A percentile compares a stretch with the other conserved stretches of the same genome.
Conservation (phyloP, 2,888 invertebrate genomes). For the Iphiclides podalirius region DNA sequence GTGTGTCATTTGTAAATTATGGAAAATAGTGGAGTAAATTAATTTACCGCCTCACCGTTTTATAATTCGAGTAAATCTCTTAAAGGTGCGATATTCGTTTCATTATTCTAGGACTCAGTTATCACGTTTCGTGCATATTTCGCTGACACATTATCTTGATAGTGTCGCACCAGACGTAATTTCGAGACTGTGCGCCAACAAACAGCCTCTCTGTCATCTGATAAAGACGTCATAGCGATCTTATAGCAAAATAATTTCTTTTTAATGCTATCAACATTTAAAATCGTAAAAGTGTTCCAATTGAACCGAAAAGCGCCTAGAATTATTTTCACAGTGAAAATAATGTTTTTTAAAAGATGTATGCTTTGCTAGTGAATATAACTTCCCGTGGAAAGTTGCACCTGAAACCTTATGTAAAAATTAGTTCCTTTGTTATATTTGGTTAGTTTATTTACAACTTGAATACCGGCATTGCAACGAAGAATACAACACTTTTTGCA, state of each 20-base stretch:
- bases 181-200: slow-evolving; percentile 49
- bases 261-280: slow-evolving; percentile 14
- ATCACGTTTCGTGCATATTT: slow-evolving; percentile 57
- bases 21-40: no score
- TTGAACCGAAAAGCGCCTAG: background rate
- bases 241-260: slow-evolving; percentile 17
- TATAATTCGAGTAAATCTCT: background rate
- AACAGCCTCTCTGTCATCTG: slow-evolving; percentile 34
- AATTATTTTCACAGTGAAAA: background rate
- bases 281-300: background rate
- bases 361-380: no score
- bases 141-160: slow-evolving; percentile 60
- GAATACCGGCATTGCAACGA: no score
- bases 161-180: slow-evolving; percentile 58
- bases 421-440: no score
- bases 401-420: no score
- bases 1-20: no score
- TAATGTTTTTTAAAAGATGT: no score
- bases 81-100: slow-evolving; percentile 21
- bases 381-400: no score
- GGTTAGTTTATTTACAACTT: no score
- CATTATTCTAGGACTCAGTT: slow-evolving; percentile 30
- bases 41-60: no score
- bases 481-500: no score
- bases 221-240: slow-evolving; percentile 15